Evolutionary conservation across 2,888 invertebrate genomes (phyloP).

Genomic region (Pycnomerus fuliginosus): DNA sequence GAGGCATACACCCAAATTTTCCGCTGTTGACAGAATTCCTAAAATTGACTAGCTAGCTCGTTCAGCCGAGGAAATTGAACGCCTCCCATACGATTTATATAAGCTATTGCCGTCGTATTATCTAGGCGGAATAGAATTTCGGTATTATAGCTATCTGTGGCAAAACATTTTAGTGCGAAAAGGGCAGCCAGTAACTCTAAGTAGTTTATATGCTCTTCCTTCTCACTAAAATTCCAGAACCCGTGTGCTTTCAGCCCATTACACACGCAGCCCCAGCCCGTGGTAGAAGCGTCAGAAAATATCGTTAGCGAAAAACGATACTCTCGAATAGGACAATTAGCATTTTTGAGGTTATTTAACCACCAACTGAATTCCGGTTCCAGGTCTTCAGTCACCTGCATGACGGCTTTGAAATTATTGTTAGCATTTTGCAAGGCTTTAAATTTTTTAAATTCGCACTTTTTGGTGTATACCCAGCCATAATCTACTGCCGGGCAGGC

Average conservation of each 20-base stretch:
- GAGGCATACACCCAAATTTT: neutral
- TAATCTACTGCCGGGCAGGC: too few species aligned
- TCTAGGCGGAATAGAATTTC: slow-evolving; percentile 32
- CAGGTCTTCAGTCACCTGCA: neutral
- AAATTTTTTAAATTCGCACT: slow-evolving; percentile 21
- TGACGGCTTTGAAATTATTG: slow-evolving; percentile 8
- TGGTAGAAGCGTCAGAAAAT: slow-evolving; percentile 6
- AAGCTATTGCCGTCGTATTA: slow-evolving; percentile 32
- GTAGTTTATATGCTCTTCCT: slow-evolving; percentile 6
- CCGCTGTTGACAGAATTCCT: neutral
- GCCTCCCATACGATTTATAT: slow-evolving; percentile 18
- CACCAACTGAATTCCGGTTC: slow-evolving; percentile 4
- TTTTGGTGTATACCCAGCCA: slow-evolving; percentile 25
- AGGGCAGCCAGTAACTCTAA: slow-evolving; percentile 5
- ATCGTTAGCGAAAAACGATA: slow-evolving; percentile 1
- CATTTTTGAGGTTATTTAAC: neutral
- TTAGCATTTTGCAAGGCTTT: slow-evolving; percentile 8
- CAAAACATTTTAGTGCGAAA: slow-evolving; percentile 9
- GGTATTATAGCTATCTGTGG: slow-evolving; percentile 5
- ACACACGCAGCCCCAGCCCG: slow-evolving; percentile 7
- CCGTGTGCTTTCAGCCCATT: slow-evolving; percentile 1
- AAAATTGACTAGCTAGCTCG: neutral
- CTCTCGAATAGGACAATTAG: neutral
- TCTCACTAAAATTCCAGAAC: neutral
- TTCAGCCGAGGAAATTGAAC: neutral